Evolutionary conservation across 2,113 vertebrate genomes (phyloP).

Genomic region (Gavia stellata): DNA sequence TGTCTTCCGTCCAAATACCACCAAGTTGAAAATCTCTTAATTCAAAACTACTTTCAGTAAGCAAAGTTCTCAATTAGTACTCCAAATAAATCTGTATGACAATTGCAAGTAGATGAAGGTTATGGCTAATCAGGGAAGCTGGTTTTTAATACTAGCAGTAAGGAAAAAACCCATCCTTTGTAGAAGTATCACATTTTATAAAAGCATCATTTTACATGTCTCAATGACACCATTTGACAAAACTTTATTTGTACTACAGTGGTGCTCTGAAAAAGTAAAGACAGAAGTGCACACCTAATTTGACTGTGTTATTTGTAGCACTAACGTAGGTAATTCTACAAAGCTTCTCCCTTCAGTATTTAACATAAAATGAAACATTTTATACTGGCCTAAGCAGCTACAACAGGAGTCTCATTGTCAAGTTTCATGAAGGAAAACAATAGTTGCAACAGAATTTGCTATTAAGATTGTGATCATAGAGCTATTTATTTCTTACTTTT

Average conservation of each 20-base stretch:
- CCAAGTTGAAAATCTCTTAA: neutral
- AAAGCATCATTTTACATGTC: neutral
- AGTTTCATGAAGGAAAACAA: neutral
- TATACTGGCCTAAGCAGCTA: neutral
- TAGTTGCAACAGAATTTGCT: neutral
- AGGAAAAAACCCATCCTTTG: neutral
- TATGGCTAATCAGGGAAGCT: neutral
- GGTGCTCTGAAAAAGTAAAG: neutral
- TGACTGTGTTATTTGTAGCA: neutral
- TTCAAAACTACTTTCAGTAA: neutral
- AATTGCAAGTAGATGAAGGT: neutral
- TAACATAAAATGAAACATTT: neutral
- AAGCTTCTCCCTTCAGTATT: neutral
- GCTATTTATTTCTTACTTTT: neutral
- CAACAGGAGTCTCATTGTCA: neutral
- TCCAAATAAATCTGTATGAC: neutral
- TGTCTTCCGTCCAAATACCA: neutral
- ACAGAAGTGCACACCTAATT: neutral
- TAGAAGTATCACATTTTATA: neutral
- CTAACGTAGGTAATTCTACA: neutral
- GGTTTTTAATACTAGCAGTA: neutral
- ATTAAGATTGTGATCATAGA: neutral
- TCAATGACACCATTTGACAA: neutral
- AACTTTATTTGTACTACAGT: neutral
- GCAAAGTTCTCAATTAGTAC: neutral